A percentile compares a stretch with the other conserved stretches of the same genome.
Evolutionary conservation across 1,140 invertebrate genomes (phyloP).

Genomic region (Acromyrmex heyeri): DNA sequence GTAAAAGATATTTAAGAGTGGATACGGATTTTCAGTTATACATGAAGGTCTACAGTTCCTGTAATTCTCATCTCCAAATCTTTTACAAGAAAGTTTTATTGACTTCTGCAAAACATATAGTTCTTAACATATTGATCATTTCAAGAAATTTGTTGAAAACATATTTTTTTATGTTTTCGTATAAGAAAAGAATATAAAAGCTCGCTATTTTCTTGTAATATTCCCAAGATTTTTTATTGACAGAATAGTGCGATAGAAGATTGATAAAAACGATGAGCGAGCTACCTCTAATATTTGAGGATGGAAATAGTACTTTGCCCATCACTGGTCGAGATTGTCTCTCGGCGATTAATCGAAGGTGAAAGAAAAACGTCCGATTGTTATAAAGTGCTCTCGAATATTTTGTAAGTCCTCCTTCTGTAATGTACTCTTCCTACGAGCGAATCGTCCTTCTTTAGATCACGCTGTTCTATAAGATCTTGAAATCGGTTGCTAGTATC

Average conservation of each 20-base stretch:
- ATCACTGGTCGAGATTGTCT: slow-evolving; percentile 31
- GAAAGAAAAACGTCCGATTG: slow-evolving; percentile 62
- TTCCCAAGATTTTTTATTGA: background rate
- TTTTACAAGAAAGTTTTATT: background rate
- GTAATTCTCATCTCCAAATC: background rate
- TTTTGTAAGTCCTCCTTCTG: slow-evolving; percentile 44
- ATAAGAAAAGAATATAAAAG: background rate
- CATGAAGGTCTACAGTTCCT: background rate
- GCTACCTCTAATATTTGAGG: slow-evolving; percentile 5
- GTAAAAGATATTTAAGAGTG: background rate
- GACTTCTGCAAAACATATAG: background rate
- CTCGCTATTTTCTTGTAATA: background rate
- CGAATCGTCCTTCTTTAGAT: slow-evolving; percentile 27
- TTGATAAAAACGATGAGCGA: background rate
- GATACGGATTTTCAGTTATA: background rate
- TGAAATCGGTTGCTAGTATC: slow-evolving; percentile 30
- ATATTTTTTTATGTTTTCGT: background rate
- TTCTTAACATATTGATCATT: slow-evolving; percentile 1
- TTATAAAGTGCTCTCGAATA: slow-evolving; percentile 55
- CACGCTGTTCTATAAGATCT: slow-evolving; percentile 24
- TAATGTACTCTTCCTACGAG: slow-evolving; percentile 1
- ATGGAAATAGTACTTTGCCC: slow-evolving; percentile 42
- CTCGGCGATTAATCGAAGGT: slow-evolving; percentile 31
- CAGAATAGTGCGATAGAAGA: slow-evolving; percentile 4
- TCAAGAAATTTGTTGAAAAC: background rate